Conservation (phyloP, 2,888 invertebrate genomes). For the Amphiduros pacificus region DNA sequence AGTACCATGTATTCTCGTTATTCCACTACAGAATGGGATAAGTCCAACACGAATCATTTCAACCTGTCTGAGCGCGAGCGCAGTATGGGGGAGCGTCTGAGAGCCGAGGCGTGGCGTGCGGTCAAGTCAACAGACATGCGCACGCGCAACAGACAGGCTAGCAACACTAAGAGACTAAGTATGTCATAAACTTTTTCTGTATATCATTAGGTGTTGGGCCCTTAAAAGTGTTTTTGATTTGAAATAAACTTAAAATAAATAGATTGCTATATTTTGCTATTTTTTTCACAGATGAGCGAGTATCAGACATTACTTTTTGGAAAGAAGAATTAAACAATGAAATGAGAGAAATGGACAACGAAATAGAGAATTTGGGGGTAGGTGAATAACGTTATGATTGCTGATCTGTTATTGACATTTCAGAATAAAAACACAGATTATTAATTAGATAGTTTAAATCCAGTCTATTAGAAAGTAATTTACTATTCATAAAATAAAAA, state of each 20-base stretch:
- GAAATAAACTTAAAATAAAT: no score
- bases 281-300: constrained; percentile 67
- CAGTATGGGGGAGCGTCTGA: constrained; percentile 63
- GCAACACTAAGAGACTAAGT: constrained; percentile 83
- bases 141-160: constrained; percentile 65
- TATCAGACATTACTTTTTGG: constrained; percentile 90
- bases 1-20: constrained; percentile 74
- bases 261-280: no score
- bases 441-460: no score
- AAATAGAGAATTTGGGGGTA: constrained; percentile 78
- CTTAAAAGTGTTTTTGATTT: no score
- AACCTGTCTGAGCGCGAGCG: constrained; percentile 85
- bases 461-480: no score
- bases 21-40: constrained; percentile 88
- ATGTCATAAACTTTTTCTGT: no score
- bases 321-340: constrained; percentile 81
- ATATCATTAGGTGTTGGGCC: no score
- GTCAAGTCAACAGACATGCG: constrained; percentile 61
- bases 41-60: constrained; percentile 75
- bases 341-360: constrained; percentile 78
- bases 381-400: no score
- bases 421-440: no score
- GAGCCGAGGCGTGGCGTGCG: constrained; percentile 56
- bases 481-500: no score
- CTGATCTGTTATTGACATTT: no score